phyloP scores from a whole-genome alignment of 2,797 vertebrate species.

The Mus caroli region DNA sequence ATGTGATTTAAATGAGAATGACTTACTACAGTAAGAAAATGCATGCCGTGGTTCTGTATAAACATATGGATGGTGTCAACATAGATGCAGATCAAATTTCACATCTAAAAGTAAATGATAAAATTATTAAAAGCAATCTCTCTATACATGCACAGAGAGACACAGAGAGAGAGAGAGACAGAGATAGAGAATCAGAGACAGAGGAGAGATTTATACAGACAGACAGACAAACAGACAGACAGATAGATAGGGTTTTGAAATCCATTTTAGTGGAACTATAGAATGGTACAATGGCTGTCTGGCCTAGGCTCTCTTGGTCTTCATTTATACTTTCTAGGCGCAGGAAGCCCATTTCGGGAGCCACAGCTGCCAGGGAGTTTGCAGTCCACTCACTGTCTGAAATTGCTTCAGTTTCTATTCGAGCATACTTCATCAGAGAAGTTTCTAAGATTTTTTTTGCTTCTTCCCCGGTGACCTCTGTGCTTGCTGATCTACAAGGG shows the following conservation, averaged over 20 bases:
- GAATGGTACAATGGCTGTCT: background rate
- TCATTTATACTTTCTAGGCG: background rate
- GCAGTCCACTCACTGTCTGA: background rate
- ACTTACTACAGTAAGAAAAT: background rate
- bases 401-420: background rate
- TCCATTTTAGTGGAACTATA: background rate
- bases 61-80: background rate
- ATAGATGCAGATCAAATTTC: background rate
- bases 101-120: background rate
- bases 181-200: background rate
- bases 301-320: background rate
- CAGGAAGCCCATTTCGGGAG: background rate
- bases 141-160: background rate
- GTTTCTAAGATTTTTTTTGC: slow-evolving; percentile 25
- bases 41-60: background rate
- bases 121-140: background rate
- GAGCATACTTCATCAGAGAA: background rate
- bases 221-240: no score
- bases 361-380: background rate
- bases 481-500: background rate
- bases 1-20: background rate
- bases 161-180: background rate
- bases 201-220: background rate
- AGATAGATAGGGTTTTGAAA: background rate
- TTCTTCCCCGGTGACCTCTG: background rate